Evolutionary conservation across 37 sponge, comb jelly and placozoan species (phyloP).

Genomic region (Ephydatia muelleri): DNA sequence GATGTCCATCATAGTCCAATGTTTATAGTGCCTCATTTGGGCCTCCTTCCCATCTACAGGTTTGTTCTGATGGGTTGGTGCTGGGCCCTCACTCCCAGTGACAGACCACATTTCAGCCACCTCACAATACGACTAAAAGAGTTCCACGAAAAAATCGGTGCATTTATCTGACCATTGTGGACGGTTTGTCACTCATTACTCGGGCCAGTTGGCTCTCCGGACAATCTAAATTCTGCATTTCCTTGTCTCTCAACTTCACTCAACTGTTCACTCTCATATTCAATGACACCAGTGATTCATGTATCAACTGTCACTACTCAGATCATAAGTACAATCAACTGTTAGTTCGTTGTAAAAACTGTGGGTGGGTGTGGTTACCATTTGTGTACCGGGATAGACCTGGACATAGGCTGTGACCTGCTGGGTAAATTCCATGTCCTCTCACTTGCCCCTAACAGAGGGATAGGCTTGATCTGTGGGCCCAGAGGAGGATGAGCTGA

Average conservation of each 20-base stretch:
- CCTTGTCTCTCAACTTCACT: neutral
- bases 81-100: slow-evolving; percentile 84
- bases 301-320: neutral
- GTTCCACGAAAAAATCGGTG: slow-evolving; percentile 65
- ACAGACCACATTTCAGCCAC: slow-evolving; percentile 86
- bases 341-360: neutral
- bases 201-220: neutral
- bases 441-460: slow-evolving; percentile 72
- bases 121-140: slow-evolving; percentile 76
- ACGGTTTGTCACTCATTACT: neutral
- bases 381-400: slow-evolving; percentile 42
- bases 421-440: slow-evolving; percentile 57
- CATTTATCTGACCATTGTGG: slow-evolving; percentile 34
- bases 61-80: slow-evolving; percentile 89
- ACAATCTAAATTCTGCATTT: neutral
- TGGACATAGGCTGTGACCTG: slow-evolving; percentile 18
- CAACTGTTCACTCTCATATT: neutral
- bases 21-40: neutral
- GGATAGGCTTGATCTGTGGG: slow-evolving; percentile 76
- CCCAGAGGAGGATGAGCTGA: neutral
- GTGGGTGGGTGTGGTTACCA: slow-evolving; percentile 32
- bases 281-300: neutral
- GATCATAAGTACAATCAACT: neutral
- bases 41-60: slow-evolving; percentile 29
- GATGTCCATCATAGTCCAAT: neutral